Conservation (phyloP, 2,888 invertebrate species). For the Drosophila leonis region DNA sequence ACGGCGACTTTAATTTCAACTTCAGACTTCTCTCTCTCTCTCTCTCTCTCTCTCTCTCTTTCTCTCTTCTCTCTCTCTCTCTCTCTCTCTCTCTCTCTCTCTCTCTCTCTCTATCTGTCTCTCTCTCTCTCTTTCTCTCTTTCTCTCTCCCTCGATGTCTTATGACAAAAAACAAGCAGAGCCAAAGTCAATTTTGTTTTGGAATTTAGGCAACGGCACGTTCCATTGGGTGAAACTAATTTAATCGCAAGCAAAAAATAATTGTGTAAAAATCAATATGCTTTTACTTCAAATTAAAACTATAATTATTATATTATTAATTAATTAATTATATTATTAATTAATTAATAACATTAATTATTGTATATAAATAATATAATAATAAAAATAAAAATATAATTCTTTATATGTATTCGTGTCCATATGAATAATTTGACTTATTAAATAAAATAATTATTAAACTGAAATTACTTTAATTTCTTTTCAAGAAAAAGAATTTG, state of each 20-base stretch:
- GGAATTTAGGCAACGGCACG: constrained; percentile 1
- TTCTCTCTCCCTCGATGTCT: too few species aligned
- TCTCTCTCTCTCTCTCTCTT: too few species aligned
- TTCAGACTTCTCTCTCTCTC: background rate
- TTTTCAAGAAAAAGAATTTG: too few species aligned
- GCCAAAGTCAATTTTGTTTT: background rate
- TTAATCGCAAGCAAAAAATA: background rate
- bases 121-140: background rate
- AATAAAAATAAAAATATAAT: background rate
- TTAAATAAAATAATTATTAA: background rate
- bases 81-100: background rate
- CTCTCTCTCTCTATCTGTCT: too few species aligned
- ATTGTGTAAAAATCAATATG: background rate
- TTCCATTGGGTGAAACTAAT: background rate
- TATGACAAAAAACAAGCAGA: background rate
- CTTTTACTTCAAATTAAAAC: background rate
- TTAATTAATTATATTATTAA: too few species aligned
- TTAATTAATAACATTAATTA: too few species aligned
- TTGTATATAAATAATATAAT: background rate
- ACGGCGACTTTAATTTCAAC: background rate
- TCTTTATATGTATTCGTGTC: too few species aligned
- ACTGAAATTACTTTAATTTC: background rate
- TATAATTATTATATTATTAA: too few species aligned
- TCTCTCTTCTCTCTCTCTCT: too few species aligned
- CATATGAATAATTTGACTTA: too few species aligned